Conservation (phyloP, 2,888 invertebrate species). For the Agrotis puta region DNA sequence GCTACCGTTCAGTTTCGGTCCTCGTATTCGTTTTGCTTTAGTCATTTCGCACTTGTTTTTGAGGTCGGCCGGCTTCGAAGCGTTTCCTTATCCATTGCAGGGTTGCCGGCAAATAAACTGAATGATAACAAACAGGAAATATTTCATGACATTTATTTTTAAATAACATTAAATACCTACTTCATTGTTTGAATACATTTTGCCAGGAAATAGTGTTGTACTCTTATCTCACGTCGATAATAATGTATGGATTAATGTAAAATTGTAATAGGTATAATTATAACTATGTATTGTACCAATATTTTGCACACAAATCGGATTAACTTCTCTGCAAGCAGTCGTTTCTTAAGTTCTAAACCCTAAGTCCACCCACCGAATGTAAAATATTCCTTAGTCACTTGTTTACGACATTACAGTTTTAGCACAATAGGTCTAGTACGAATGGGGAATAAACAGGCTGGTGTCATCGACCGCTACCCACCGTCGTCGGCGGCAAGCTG, state of each 20-base stretch:
- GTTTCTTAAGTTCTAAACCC: background rate
- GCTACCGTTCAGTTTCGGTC: slow-evolving; percentile 74
- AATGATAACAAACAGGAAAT: background rate
- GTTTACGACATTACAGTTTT: slow-evolving; percentile 51
- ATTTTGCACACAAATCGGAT: background rate
- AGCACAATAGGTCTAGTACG: slow-evolving; percentile 66
- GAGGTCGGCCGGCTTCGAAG: slow-evolving; percentile 69
- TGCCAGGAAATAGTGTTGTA: background rate
- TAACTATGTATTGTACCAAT: background rate
- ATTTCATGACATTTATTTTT: background rate
- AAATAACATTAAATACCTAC: background rate
- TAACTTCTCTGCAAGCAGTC: background rate
- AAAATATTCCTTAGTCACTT: slow-evolving; percentile 48
- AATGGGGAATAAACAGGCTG: slow-evolving; percentile 62
- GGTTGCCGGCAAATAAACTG: slow-evolving; percentile 39
- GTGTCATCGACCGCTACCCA: slow-evolving; percentile 72
- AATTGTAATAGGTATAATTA: background rate
- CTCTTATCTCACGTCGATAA: background rate
- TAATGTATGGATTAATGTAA: background rate
- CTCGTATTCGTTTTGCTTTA: slow-evolving; percentile 69
- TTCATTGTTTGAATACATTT: background rate
- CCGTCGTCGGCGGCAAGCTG: slow-evolving; percentile 60
- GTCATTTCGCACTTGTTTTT: slow-evolving; percentile 70
- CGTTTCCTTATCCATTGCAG: slow-evolving; percentile 67
- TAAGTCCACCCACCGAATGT: slow-evolving; percentile 29